A percentile compares a stretch with the other conserved stretches of the same genome.
Conservation (phyloP, 2,888 invertebrate species). For the Drosophila gaucha region DNA sequence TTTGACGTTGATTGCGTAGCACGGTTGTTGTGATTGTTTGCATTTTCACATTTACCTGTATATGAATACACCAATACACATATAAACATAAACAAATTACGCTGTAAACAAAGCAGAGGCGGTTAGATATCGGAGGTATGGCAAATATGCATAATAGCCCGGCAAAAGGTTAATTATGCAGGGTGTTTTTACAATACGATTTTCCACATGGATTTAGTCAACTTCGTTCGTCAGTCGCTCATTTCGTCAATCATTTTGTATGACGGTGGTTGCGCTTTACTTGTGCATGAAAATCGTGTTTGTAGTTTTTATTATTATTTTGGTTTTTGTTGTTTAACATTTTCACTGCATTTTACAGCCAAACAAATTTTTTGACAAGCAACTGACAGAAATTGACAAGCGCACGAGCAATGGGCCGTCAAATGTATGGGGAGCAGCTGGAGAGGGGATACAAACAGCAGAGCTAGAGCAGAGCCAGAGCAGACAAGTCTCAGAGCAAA, state of each 20-base stretch:
- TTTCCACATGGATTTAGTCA: conserved; percentile 33
- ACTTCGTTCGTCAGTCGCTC: conserved; percentile 40
- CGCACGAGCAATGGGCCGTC: conserved; percentile 71
- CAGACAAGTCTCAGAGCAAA: conserved; percentile 33
- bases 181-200: conserved; percentile 31
- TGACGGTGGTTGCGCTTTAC: conserved; percentile 50
- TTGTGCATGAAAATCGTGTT: conserved; percentile 79
- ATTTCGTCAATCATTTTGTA: conserved; percentile 69
- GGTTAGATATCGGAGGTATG: conserved; percentile 31
- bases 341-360: conserved; percentile 74
- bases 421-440: conserved; percentile 51
- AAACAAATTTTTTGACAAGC: conserved; percentile 81
- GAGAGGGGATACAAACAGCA: not conserved
- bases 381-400: conserved; percentile 81
- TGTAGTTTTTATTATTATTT: conserved; percentile 48
- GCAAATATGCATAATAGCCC: conserved; percentile 48
- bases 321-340: conserved; percentile 42
- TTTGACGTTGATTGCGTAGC: conserved; percentile 66
- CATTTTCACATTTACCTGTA: conserved; percentile 59
- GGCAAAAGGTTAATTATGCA: conserved; percentile 76
- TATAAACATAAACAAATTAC: conserved; percentile 61
- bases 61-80: not conserved
- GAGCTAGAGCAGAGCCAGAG: conserved; percentile 29
- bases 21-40: conserved; percentile 67
- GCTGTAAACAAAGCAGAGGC: conserved; percentile 63